These are phyloP conservation scores for Tetranychus truncatus DNA, from an alignment of 2,888 invertebrate genomes.

Conservation along the genomic window DNA sequence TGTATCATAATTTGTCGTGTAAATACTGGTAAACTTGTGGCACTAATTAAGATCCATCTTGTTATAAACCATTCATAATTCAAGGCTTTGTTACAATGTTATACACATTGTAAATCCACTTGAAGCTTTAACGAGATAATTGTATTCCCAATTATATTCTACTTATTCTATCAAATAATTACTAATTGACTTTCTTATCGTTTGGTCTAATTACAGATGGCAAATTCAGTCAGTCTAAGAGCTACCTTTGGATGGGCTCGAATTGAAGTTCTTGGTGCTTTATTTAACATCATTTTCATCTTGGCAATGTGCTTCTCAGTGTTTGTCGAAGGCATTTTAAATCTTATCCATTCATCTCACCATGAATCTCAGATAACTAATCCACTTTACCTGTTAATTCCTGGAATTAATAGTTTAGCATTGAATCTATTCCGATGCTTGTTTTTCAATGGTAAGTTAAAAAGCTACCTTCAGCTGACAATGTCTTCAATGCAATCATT, in stretches of 20 bases:
- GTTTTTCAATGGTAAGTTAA: constrained; percentile 50
- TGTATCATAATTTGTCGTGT: no score
- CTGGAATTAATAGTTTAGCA: constrained; percentile 50
- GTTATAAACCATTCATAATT: no score
- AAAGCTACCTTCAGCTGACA: neutral
- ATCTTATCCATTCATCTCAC: constrained; percentile 28
- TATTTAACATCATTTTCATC: constrained; percentile 46
- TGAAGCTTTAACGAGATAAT: neutral
- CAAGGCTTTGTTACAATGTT: no score
- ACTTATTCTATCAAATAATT: neutral
- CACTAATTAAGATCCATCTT: no score
- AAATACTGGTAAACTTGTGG: no score
- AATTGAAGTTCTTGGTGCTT: constrained; percentile 63
- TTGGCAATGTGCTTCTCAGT: constrained; percentile 64
- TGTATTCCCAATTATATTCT: neutral
- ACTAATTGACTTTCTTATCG: neutral
- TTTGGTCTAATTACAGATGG: neutral
- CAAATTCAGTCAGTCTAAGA: constrained; percentile 3
- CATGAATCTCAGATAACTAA: constrained; percentile 38
- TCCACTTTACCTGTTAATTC: constrained; percentile 47
- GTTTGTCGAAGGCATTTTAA: constrained; percentile 57
- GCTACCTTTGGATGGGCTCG: constrained; percentile 80
- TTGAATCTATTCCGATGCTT: constrained; percentile 58
- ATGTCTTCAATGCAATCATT: neutral
- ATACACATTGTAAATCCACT: no score